These are phyloP conservation scores for Papilio polyxenes DNA, from an alignment of 1,140 invertebrate species.

Conservation along the genomic window DNA sequence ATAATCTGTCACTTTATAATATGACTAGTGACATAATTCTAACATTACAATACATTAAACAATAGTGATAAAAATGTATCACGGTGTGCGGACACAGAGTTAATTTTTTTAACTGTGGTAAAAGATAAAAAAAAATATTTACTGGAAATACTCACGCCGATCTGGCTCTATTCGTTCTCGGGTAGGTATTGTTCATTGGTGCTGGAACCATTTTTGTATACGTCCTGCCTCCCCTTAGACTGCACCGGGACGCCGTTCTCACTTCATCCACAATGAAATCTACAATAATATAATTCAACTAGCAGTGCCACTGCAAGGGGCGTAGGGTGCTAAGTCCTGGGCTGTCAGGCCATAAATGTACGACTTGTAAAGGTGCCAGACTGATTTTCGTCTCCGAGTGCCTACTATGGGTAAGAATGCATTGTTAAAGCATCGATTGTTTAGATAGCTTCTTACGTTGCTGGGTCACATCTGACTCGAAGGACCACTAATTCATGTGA, in stretches of 20 bases:
- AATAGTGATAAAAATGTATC: too few species aligned
- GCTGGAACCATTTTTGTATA: not conserved
- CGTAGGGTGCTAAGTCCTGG: not conserved
- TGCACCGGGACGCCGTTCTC: not conserved
- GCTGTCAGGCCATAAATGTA: too few species aligned
- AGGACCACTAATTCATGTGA: not conserved
- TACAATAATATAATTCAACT: not conserved
- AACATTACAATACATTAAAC: not conserved
- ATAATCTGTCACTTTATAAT: too few species aligned
- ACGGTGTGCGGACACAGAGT: too few species aligned
- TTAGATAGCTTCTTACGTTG: not conserved
- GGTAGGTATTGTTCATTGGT: not conserved
- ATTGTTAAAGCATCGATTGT: not conserved
- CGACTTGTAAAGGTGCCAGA: too few species aligned
- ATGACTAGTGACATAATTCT: not conserved
- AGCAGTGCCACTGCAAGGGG: not conserved
- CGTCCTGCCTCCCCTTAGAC: constrained; percentile 2
- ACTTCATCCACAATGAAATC: not conserved
- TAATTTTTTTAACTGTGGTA: not conserved
- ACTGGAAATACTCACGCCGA: constrained; percentile 26
- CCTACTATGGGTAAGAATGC: too few species aligned
- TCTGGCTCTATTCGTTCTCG: not conserved
- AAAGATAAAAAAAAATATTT: not conserved
- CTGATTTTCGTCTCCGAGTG: too few species aligned
- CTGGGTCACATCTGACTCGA: not conserved